Conservation (phyloP, 2,113 vertebrate genomes). For the Platycercus adscitus region DNA sequence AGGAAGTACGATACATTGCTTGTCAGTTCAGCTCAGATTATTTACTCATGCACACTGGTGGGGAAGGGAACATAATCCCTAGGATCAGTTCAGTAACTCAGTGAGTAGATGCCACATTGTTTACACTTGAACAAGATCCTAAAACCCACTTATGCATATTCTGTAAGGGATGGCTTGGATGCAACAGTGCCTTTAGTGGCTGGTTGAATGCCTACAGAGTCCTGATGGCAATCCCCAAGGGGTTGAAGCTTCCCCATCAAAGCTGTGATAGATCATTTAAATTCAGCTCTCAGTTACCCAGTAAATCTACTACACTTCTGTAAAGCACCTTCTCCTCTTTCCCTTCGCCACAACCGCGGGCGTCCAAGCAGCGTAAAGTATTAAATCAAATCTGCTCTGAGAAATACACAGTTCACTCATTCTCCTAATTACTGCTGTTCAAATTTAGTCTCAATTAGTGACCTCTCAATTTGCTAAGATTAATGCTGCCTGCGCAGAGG, state of each 20-base stretch:
- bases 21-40: neutral
- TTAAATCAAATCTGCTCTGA: constrained; percentile 37
- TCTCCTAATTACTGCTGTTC: constrained; percentile 19
- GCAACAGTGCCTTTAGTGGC: neutral
- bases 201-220: neutral
- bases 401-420: constrained; percentile 14
- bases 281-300: constrained; percentile 15
- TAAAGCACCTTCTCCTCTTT: constrained; percentile 16
- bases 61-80: neutral
- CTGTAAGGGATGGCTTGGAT: neutral
- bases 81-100: neutral
- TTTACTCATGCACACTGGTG: neutral
- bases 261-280: neutral
- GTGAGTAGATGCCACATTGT: neutral
- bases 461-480: constrained; percentile 20
- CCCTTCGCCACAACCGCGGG: neutral
- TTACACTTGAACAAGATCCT: neutral
- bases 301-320: neutral
- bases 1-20: neutral
- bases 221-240: neutral
- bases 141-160: neutral
- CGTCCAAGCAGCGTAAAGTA: neutral
- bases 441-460: constrained; percentile 15
- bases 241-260: neutral
- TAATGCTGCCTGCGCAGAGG: constrained; percentile 1